Base-by-base conservation (phyloP, 2,888 invertebrate genomes). In the Eledone cirrhosa region DNA sequence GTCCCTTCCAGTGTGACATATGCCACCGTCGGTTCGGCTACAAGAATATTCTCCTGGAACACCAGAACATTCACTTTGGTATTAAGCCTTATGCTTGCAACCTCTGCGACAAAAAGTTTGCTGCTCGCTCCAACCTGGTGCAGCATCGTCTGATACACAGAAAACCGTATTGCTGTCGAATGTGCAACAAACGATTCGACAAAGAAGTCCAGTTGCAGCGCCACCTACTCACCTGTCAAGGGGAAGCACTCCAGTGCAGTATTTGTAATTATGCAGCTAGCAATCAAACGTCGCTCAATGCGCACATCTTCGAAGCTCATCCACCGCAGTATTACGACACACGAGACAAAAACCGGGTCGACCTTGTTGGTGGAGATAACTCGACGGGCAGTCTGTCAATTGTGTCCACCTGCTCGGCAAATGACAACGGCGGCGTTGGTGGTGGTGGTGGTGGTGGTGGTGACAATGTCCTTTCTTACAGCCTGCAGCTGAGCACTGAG, bases 51-150 rank as follows among this genome's bases (percentile, higher is more conserved):
- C 79, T 88, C 78, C 81, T 87, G 82, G 88, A 88, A 79, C 88
- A 88, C 77, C 88, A 88, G 81, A 88, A 88, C 78, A 85, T 88
- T 31, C 88, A 88, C 82, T 88, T 85, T 80, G 88, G 88, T 22
- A 87, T 87, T 67, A 85, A 87, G 67, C 88, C 88, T 2, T 88
- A 88, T 78, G 87, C 87, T 27, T 88, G 88, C 75, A 86, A 80
- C n/a, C 79, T 86, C 79, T 88, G 88, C 79, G 87, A 87, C 81
- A 88, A 87, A 78, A 75, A 85, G 13, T 88, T 88, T 80, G 87
- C 88, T 48, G 88, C 88, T 33, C 80, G 87, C 5, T 88, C 87
- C 14, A 88, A 88, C 80, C 82, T 87, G 27, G 86, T 88, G 72
- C 87, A 87, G 79, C 88, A 88, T 76, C 82, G 86, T 19, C 82